Conservation (phyloP, 2,113 vertebrate genomes). For the Acinonyx jubatus region DNA sequence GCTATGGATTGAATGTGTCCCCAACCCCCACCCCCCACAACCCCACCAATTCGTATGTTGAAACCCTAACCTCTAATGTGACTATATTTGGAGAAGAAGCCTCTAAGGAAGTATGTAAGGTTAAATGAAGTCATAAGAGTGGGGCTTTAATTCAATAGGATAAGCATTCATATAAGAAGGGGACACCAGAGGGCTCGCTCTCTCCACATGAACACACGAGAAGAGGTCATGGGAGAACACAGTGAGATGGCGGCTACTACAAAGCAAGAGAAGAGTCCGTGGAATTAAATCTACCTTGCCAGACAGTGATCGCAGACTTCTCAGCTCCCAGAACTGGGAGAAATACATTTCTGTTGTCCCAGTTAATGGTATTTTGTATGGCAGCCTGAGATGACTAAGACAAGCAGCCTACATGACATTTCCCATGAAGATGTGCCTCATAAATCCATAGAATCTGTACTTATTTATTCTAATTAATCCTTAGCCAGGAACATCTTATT, state of each 20-base stretch:
- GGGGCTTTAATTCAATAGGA: not conserved
- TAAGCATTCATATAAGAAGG: not conserved
- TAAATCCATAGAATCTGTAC: not conserved
- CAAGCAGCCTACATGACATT: not conserved
- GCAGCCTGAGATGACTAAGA: not conserved
- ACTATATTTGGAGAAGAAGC: not conserved
- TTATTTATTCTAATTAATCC: not conserved
- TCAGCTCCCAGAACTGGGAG: not conserved
- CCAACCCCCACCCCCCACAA: rapidly evolving
- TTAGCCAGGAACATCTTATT: not conserved
- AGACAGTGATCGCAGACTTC: not conserved
- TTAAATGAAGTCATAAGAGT: not conserved
- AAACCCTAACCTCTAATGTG: not conserved
- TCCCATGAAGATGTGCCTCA: not conserved
- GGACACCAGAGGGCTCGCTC: not conserved
- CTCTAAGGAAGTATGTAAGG: not conserved
- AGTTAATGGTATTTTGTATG: not conserved
- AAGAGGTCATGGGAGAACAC: not conserved
- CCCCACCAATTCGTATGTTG: not conserved
- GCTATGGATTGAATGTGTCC: not conserved
- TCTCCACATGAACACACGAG: not conserved
- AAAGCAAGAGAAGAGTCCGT: not conserved
- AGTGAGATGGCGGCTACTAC: not conserved
- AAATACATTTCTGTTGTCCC: not conserved
- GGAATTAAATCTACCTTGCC: not conserved